A percentile compares a stretch with the other conserved stretches of the same genome.
Evolutionary conservation across 2,888 invertebrate genomes (phyloP).

Genomic region (Cactoblastis cactorum): DNA sequence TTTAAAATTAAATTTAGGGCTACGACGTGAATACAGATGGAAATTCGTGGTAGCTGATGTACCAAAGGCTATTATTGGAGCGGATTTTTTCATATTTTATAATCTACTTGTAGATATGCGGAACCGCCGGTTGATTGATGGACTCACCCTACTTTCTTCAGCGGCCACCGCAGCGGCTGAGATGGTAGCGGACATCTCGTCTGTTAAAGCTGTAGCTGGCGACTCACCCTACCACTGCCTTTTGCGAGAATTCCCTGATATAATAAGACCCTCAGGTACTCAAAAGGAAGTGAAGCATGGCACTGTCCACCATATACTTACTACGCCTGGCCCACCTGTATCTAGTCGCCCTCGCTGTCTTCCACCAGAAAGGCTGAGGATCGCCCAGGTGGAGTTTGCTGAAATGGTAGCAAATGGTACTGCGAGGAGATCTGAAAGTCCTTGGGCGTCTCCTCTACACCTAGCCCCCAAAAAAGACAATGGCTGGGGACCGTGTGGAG

Average conservation of each 20-base stretch:
- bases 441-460: constrained; percentile 18
- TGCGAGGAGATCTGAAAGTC: constrained; percentile 12
- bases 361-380: constrained; percentile 8
- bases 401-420: constrained; percentile 15
- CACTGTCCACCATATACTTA: constrained; percentile 15
- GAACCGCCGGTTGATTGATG: constrained; percentile 15
- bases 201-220: constrained; percentile 1
- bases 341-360: constrained; percentile 12
- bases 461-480: constrained; percentile 19
- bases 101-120: constrained; percentile 17
- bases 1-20: constrained; percentile 18
- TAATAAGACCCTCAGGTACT: constrained; percentile 16
- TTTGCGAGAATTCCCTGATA: constrained; percentile 10
- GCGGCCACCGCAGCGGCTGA: not conserved
- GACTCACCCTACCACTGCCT: constrained; percentile 5
- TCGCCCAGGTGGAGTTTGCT: constrained; percentile 14
- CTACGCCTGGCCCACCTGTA: constrained; percentile 16
- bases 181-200: not conserved
- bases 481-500: constrained; percentile 21
- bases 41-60: constrained; percentile 39
- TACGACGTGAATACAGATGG: constrained; percentile 31
- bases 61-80: constrained; percentile 29
- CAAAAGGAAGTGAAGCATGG: constrained; percentile 10
- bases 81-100: constrained; percentile 16
- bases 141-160: not conserved